phyloP scores from a whole-genome alignment of 2,888 invertebrate species.

The Exocentrus adspersus region DNA sequence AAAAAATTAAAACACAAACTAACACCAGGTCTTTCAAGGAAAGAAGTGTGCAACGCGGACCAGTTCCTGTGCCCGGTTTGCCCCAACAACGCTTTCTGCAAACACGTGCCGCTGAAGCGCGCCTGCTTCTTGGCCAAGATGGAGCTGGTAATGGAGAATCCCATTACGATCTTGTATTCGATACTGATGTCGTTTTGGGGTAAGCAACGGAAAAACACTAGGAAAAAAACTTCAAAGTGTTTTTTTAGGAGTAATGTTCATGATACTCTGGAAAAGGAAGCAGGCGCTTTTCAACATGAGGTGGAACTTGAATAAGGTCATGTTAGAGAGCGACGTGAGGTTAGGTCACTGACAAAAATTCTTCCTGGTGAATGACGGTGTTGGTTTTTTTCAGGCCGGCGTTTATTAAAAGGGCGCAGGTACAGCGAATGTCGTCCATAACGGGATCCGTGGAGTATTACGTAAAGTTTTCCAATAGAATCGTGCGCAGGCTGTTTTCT shows the following conservation, averaged over 20 bases:
- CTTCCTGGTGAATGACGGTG: too few relatives aligned
- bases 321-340: constrained; percentile 11
- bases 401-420: constrained; percentile 22
- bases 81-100: constrained; percentile 23
- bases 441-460: constrained; percentile 27
- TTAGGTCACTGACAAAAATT: not conserved
- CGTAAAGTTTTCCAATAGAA: constrained; percentile 6
- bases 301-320: constrained; percentile 46
- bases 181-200: constrained; percentile 57
- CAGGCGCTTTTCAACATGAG: constrained; percentile 44
- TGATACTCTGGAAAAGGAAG: constrained; percentile 47
- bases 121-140: constrained; percentile 29
- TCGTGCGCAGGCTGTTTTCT: not conserved
- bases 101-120: constrained; percentile 23
- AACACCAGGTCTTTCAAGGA: constrained; percentile 22
- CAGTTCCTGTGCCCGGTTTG: constrained; percentile 41
- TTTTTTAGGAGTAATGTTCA: constrained; percentile 30
- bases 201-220: not conserved
- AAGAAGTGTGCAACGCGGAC: constrained; percentile 39
- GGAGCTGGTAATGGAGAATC: constrained; percentile 37
- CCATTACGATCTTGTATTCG: constrained; percentile 36
- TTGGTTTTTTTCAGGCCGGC: constrained; percentile 23
- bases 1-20: too few relatives aligned
- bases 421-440: constrained; percentile 27
- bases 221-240: not conserved